Evolutionary conservation across 92 coral and sea anemone genomes (phyloP).

Genomic region (Blastomussa wellsi): DNA sequence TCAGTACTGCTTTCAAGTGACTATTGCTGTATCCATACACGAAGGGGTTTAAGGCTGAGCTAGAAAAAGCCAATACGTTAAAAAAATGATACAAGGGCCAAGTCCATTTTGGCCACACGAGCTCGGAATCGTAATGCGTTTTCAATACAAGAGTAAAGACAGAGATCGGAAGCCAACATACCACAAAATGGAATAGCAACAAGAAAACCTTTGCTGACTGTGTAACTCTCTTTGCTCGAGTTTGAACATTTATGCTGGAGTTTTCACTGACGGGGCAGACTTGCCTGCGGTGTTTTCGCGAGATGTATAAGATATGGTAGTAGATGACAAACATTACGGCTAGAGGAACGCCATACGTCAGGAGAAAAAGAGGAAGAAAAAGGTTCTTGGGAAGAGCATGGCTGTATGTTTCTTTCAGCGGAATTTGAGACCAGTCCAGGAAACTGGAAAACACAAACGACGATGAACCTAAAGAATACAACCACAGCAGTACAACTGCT

Average conservation of each 20-base stretch:
- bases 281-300: neutral
- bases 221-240: neutral
- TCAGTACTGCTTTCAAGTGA: neutral
- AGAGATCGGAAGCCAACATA: conserved; percentile 17
- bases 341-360: conserved; percentile 9
- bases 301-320: neutral
- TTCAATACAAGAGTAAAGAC: neutral
- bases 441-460: neutral
- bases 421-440: neutral
- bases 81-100: neutral
- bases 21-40: conserved; percentile 16
- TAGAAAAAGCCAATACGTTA: neutral
- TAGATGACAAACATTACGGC: neutral
- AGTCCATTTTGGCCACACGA: conserved; percentile 7
- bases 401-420: neutral
- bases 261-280: neutral
- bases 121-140: neutral
- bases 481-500: neutral
- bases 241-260: neutral
- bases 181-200: neutral
- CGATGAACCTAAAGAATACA: conserved; percentile 3
- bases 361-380: neutral
- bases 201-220: neutral
- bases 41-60: neutral
- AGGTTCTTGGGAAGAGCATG: neutral